These are phyloP conservation scores for Synanthedon vespiformis DNA, from an alignment of 2,888 invertebrate species.

Conservation along the genomic window DNA sequence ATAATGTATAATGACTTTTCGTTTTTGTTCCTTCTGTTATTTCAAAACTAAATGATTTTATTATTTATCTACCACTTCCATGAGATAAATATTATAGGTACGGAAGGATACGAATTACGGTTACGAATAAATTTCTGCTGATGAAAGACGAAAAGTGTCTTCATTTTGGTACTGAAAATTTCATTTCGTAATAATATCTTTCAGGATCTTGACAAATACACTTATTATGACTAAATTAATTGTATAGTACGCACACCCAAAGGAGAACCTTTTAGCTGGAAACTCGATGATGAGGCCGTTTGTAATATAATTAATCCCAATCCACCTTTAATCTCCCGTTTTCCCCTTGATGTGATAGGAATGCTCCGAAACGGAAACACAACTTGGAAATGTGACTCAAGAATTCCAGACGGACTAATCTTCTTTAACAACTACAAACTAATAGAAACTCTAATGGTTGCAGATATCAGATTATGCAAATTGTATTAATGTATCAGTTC, in stretches of 20 bases:
- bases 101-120: too few relatives aligned
- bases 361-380: not conserved
- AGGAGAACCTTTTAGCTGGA: conserved; percentile 27
- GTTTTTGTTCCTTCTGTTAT: too few relatives aligned
- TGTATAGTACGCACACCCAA: conserved; percentile 21
- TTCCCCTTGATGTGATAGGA: conserved; percentile 12
- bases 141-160: conserved; percentile 11
- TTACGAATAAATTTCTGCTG: too few relatives aligned
- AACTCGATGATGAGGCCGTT: conserved; percentile 24
- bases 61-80: too few relatives aligned
- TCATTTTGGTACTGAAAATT: conserved; percentile 21
- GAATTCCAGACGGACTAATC: not conserved
- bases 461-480: too few relatives aligned
- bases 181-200: conserved; percentile 30
- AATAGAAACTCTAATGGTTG: too few relatives aligned
- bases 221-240: conserved; percentile 36
- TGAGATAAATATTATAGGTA: too few relatives aligned
- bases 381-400: not conserved
- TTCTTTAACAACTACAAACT: too few relatives aligned
- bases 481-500: too few relatives aligned
- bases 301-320: conserved; percentile 44
- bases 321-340: conserved; percentile 32
- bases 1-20: too few relatives aligned
- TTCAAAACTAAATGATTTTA: too few relatives aligned
- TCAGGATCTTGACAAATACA: conserved; percentile 34